Base-by-base conservation (phyloP, 2,113 vertebrate genomes). In the Xiphias gladius region DNA sequence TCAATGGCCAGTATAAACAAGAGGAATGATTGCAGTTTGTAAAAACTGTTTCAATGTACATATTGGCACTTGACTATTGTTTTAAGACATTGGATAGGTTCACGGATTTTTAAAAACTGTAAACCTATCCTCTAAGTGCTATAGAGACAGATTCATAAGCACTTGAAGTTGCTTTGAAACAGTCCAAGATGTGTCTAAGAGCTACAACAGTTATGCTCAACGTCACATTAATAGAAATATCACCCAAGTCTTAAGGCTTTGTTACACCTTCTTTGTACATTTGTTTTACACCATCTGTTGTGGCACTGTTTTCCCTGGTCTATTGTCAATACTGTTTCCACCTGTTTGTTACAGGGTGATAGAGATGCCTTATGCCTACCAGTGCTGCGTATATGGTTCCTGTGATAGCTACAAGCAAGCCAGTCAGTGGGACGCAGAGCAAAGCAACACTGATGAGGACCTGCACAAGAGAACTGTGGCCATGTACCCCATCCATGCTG, bases 341-440 rank as follows among this genome's bases (percentile, higher is more conserved):
- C 73, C 16, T 88, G 26, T 87, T 46, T 82, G 24, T 70, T 82
- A 14, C 89, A 99, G 98, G 87, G 95, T 98, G 69, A 94, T 99
- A 3, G 98, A 99, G 93, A 97, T 97, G 85, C 98, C 98, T 0
- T 97, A 96, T 0, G 97, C 98, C 78, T 99, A 99, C 91, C 98
- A 99, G 94, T 99, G 98, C 93, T 99, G 98, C 24, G 94, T 96
- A 37, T 99, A 98, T 0, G 95, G 96, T 5, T 92, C 94, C 74
- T 99, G 97, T 80, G 92, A 94, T 62, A 90, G 94, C 91, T 96
- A 97, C 94, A 97, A 96, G 88, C 67, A 93, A 9, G 80, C 89
- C 1, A 90, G 75, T 85, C 96, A 96, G 22, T 96, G 96, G 96
- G 96, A 96, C 61, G 85, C 91, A 0, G 96, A 97, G 77, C 93